Evolutionary conservation across 2,888 invertebrate species (phyloP).

Genomic region (Pardosa pseudoannulata): DNA sequence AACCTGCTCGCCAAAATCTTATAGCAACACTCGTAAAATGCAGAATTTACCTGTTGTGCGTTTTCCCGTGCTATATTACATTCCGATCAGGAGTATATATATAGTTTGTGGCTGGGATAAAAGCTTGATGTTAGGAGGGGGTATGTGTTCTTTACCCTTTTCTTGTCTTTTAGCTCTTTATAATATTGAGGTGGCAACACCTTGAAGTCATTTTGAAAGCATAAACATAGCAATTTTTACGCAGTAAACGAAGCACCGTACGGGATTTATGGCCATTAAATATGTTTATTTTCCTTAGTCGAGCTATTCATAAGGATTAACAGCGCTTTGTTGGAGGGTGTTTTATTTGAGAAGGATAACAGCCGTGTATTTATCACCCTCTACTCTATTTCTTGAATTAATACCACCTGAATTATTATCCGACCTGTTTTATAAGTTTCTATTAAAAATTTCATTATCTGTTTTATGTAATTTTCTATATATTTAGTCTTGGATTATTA

Average conservation of each 20-base stretch:
- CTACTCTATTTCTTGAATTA: too few relatives aligned
- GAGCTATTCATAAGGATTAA: neutral
- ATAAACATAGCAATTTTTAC: conserved; percentile 18
- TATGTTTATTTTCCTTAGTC: neutral
- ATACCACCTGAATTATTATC: too few relatives aligned
- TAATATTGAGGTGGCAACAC: conserved; percentile 32
- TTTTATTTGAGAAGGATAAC: neutral
- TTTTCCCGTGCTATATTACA: conserved; percentile 22
- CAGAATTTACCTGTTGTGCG: conserved; percentile 50
- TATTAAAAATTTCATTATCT: neutral
- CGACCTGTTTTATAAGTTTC: neutral
- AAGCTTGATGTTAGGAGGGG: neutral
- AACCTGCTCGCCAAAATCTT: conserved; percentile 55
- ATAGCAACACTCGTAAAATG: conserved; percentile 65
- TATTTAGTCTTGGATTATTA: too few relatives aligned
- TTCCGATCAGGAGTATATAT: conserved; percentile 40
- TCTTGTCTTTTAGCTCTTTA: conserved; percentile 23
- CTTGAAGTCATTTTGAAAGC: conserved; percentile 24
- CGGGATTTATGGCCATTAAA: conserved; percentile 6
- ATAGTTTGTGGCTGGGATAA: conserved; percentile 62
- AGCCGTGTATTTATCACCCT: too few relatives aligned
- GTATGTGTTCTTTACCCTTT: conserved; percentile 18
- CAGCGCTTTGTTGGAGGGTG: neutral
- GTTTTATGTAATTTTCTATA: neutral
- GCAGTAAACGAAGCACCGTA: neutral